Evolutionary conservation across 2,797 vertebrate genomes (phyloP), one percentile per base, ranked within the genome.

Genomic region (Scolopax rusticola): DNA sequence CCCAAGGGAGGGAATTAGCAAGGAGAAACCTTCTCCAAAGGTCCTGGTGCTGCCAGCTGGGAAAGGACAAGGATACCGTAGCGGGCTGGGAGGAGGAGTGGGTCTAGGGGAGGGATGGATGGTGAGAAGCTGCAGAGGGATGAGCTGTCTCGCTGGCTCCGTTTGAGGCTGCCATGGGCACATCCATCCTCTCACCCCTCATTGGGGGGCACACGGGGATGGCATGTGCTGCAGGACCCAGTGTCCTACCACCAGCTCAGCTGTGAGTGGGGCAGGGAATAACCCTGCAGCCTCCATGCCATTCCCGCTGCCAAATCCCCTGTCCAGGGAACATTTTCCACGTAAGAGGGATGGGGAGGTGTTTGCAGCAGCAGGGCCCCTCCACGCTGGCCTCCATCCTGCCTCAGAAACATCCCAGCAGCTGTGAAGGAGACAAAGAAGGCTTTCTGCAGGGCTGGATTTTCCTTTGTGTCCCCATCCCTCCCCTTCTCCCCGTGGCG

Each of bases 341-440:
- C 2, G 0, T 43, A 15, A 47, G 59, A 89, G 27, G 51, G 51
- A 65, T 2, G 3, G 21, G 6, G n/a, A 15, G 15, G 6, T 17
- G 12, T 43, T 89, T 63, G 51, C 10, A 6, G n/a, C 5, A 2
- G 20, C 1, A 1, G 6, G 48, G 16, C 48, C 70, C 1, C 51
- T 60, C 73, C 0, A 0, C 2, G 0, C 54, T 4, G 8, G 51
- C 68, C 68, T 86, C 77, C 25, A 2, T 84, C 86, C 84, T 2
- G 3, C 81, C 51, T 87, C 6, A 0, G 40, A 87, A 63, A 50
- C 71, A 41, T 75, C 77, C 41, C 24, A 5, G 83, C 85, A 76
- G 65, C 77, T 94, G 59, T 43, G 63, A 79, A 83, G 53, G 53
- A 80, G 50, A 96, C 89, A 93, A 84, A 92, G 84, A 70, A 32